These are phyloP conservation scores for Cacatua alba DNA, from an alignment of 2,113 vertebrate genomes.

Conservation along the genomic window DNA sequence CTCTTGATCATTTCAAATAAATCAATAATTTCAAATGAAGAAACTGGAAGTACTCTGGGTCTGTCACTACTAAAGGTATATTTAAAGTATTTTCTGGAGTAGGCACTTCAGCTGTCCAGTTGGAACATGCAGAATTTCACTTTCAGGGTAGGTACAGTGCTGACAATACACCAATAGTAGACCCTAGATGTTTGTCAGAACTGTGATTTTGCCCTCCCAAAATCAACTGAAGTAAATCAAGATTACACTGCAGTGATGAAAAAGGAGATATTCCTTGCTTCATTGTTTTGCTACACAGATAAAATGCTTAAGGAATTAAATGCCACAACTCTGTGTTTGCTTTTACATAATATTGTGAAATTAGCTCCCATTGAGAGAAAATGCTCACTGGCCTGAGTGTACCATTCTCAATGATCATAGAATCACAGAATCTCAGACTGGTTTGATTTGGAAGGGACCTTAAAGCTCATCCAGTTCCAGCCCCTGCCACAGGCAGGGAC, in stretches of 20 bases:
- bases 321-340: background rate
- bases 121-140: background rate
- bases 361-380: background rate
- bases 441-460: too few relatives aligned
- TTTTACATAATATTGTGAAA: background rate
- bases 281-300: background rate
- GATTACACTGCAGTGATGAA: background rate
- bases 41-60: background rate
- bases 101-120: background rate
- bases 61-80: background rate
- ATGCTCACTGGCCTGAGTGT: too few relatives aligned
- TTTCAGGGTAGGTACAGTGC: background rate
- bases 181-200: background rate
- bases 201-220: background rate
- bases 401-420: too few relatives aligned
- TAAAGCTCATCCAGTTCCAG: too few relatives aligned
- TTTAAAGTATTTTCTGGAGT: background rate
- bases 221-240: background rate
- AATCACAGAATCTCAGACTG: too few relatives aligned
- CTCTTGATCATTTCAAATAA: background rate
- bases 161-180: background rate
- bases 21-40: background rate
- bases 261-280: background rate
- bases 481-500: too few relatives aligned
- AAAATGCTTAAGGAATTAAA: background rate